phyloP scores from a whole-genome alignment of 2,888 invertebrate genomes.

The Hybos culiciformis region DNA sequence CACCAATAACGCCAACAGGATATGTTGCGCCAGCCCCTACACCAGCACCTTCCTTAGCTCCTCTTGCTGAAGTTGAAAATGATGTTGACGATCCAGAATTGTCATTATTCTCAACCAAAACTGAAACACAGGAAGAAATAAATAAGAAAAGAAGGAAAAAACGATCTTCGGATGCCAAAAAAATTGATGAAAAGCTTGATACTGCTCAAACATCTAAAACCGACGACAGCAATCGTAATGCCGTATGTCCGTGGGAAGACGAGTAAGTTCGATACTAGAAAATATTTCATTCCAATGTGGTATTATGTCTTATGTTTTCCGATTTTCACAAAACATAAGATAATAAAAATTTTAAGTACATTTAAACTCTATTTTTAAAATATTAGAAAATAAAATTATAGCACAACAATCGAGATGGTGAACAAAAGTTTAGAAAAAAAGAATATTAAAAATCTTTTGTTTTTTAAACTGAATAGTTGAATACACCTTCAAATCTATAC shows the following conservation, averaged over 20 bases:
- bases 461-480: no score
- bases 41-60: conserved; percentile 41
- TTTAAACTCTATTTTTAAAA: neutral
- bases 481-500: no score
- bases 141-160: conserved; percentile 27
- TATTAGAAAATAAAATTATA: neutral
- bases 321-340: no score
- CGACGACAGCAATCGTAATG: conserved; percentile 46
- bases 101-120: conserved; percentile 24
- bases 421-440: neutral
- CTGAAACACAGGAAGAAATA: conserved; percentile 12
- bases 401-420: neutral
- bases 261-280: conserved; percentile 54
- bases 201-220: conserved; percentile 7
- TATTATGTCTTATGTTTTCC: neutral
- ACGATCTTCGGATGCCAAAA: conserved; percentile 25
- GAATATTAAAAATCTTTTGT: neutral
- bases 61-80: conserved; percentile 54
- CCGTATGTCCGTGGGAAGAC: conserved; percentile 91
- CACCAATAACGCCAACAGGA: conserved; percentile 19
- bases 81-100: conserved; percentile 54
- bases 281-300: neutral
- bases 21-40: conserved; percentile 32
- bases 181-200: conserved; percentile 17
- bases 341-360: no score